Conservation (phyloP, 2,113 vertebrate genomes). For the Panthera leo region DNA sequence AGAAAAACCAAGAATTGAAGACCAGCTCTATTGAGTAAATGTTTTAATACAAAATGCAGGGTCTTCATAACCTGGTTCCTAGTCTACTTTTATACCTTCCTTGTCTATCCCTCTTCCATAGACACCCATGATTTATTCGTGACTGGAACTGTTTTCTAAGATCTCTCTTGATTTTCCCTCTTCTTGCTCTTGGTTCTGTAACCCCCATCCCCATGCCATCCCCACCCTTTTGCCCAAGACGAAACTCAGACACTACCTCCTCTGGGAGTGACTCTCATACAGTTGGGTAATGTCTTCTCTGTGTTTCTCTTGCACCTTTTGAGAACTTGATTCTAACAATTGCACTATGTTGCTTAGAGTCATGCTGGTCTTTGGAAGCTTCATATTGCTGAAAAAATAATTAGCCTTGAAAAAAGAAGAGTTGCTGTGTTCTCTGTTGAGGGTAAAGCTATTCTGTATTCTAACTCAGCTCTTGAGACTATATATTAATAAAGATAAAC, state of each 20-base stretch:
- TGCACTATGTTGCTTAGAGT: not conserved
- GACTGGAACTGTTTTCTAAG: not conserved
- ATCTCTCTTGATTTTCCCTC: not conserved
- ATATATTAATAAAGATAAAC: not conserved
- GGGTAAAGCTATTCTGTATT: not conserved
- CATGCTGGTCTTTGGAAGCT: not conserved
- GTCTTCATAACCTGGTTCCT: not conserved
- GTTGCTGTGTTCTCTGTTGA: not conserved
- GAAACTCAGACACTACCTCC: not conserved
- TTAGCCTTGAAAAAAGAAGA: not conserved
- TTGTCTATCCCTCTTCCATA: rapidly evolving
- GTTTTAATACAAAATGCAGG: not conserved
- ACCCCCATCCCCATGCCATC: rapidly evolving
- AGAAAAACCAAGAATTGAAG: not conserved
- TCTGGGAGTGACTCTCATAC: not conserved
- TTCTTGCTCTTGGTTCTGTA: rapidly evolving
- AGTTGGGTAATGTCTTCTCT: not conserved
- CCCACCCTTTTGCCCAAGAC: not conserved
- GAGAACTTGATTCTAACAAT: not conserved
- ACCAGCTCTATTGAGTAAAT: not conserved
- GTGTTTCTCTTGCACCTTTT: not conserved
- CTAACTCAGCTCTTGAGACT: not conserved
- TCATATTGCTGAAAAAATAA: not conserved
- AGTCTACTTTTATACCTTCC: rapidly evolving
- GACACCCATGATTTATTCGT: rapidly evolving